Conservation (phyloP, 2,888 invertebrate genomes). For the Leistus spinibarbis region DNA sequence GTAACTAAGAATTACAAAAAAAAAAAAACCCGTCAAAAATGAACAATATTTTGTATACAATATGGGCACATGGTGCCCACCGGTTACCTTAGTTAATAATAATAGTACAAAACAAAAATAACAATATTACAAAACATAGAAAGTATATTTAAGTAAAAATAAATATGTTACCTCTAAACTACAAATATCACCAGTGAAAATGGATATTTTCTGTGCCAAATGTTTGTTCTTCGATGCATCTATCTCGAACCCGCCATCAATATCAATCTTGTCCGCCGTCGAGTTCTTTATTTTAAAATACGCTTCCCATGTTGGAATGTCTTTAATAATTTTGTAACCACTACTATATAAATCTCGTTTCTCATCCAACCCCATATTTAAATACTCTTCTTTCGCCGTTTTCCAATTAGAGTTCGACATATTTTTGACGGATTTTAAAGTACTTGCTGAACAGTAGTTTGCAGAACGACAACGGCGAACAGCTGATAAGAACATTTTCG, state of each 20-base stretch:
- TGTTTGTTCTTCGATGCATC: constrained; percentile 55
- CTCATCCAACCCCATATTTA: constrained; percentile 61
- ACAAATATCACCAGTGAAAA: constrained; percentile 84
- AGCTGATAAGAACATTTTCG: not conserved
- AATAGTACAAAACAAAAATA: constrained; percentile 6
- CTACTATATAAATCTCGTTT: constrained; percentile 54
- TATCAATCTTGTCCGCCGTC: constrained; percentile 53
- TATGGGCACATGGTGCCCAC: too few species aligned
- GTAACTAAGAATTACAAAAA: too few species aligned
- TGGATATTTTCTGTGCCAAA: constrained; percentile 67
- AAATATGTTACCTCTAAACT: constrained; percentile 66
- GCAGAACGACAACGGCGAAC: not conserved
- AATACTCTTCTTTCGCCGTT: constrained; percentile 61
- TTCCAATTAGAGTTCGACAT: constrained; percentile 54
- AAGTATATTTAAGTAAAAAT: not conserved
- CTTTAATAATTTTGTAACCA: constrained; percentile 56
- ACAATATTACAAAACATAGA: not conserved
- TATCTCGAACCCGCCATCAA: constrained; percentile 53
- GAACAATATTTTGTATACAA: not conserved
- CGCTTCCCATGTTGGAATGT: constrained; percentile 64
- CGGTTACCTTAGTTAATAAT: too few species aligned
- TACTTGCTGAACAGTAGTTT: not conserved
- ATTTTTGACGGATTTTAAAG: constrained; percentile 2
- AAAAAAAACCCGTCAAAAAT: too few species aligned
- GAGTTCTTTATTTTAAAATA: constrained; percentile 54